Conservation (phyloP, 2,797 vertebrate genomes). For the Melanotaenia pygmaea region DNA sequence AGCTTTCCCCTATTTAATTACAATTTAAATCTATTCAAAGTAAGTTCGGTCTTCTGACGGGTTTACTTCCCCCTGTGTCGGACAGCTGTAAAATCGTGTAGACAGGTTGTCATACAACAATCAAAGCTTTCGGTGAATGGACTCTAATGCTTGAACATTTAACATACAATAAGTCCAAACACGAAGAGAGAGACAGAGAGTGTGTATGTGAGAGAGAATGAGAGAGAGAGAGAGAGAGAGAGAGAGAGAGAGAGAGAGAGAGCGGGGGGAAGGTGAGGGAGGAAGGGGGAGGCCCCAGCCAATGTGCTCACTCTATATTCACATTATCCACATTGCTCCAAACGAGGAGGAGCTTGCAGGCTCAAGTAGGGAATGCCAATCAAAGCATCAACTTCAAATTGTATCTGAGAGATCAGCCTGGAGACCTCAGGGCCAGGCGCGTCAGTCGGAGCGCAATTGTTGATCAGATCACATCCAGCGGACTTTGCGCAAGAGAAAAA, state of each 20-base stretch:
- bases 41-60: constrained; percentile 85
- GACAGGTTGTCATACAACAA: constrained; percentile 95
- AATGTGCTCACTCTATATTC: constrained; percentile 86
- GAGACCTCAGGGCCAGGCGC: constrained; percentile 95
- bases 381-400: constrained; percentile 99
- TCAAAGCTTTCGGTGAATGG: constrained; percentile 89
- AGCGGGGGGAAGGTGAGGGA: constrained; percentile 8
- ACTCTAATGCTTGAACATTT: constrained; percentile 91
- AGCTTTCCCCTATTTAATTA: constrained; percentile 70
- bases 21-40: constrained; percentile 81
- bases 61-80: constrained; percentile 90
- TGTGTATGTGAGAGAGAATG: constrained; percentile 10
- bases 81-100: constrained; percentile 93
- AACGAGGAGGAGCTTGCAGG: constrained; percentile 90
- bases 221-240: constrained; percentile 11
- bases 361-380: constrained; percentile 95
- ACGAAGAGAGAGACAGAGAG: constrained; percentile 54
- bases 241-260: neutral
- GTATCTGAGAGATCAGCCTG: constrained; percentile 96
- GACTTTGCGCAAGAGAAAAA: constrained; percentile 82
- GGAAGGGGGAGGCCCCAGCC: constrained; percentile 81
- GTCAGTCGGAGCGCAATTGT: constrained; percentile 98
- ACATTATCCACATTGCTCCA: constrained; percentile 88
- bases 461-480: constrained; percentile 97
- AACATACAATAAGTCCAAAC: constrained; percentile 89